A percentile compares a stretch with the other conserved stretches of the same genome.
Conservation (phyloP, 2,888 invertebrate genomes). For the Periphyllus acericola region DNA sequence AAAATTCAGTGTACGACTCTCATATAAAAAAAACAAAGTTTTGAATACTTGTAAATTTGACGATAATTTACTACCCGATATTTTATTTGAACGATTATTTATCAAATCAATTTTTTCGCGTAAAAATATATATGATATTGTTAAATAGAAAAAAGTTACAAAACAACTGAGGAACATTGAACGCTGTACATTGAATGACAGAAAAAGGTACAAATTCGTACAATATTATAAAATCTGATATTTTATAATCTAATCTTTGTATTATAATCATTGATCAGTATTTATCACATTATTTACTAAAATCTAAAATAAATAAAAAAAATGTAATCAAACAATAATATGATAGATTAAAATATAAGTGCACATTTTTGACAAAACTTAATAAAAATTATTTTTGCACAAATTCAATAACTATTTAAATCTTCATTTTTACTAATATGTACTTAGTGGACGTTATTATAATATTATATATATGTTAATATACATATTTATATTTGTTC, state of each 20-base stretch:
- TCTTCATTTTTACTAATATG: too few relatives aligned
- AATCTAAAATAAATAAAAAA: neutral
- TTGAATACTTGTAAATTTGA: slow-evolving; percentile 25
- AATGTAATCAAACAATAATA: neutral
- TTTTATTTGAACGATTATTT: slow-evolving; percentile 7
- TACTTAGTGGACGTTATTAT: too few relatives aligned
- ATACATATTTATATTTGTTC: neutral
- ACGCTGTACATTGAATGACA: neutral
- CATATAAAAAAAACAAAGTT: slow-evolving; percentile 45
- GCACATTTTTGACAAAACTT: neutral
- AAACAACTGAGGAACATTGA: neutral
- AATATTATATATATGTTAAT: neutral
- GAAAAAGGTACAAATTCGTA: neutral
- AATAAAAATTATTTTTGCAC: neutral
- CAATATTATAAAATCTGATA: neutral
- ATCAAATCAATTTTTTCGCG: slow-evolving; percentile 13
- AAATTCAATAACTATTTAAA: too few relatives aligned
- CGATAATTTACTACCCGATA: slow-evolving; percentile 25
- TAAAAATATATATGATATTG: slow-evolving; percentile 1
- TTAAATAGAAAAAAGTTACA: neutral
- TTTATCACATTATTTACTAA: neutral
- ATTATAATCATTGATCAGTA: neutral
- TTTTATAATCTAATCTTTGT: neutral
- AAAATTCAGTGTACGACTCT: slow-evolving; percentile 17
- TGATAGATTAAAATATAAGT: neutral